A percentile compares a stretch with the other conserved stretches of the same genome.
Evolutionary conservation across 2,888 invertebrate species (phyloP).

Genomic region (Ecdyonurus torrentis): DNA sequence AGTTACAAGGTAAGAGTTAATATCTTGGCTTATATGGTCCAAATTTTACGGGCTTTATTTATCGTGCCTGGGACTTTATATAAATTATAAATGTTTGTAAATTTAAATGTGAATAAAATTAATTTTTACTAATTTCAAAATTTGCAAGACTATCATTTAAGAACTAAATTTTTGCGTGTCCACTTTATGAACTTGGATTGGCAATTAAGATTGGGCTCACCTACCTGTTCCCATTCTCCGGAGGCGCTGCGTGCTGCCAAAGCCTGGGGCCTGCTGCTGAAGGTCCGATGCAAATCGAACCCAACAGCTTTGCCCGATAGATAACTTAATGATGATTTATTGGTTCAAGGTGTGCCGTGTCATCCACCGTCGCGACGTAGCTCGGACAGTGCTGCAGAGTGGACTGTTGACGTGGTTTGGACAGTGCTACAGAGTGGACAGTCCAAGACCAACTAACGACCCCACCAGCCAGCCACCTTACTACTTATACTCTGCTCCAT

Average conservation of each 20-base stretch:
- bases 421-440: not conserved
- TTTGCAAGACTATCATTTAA: not conserved
- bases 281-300: constrained; percentile 1
- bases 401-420: not conserved
- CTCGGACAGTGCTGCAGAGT: not conserved
- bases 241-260: constrained; percentile 30
- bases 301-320: not conserved
- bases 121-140: too few species aligned
- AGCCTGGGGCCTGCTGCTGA: not conserved
- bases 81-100: too few species aligned
- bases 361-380: not conserved
- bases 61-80: too few species aligned
- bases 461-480: not conserved
- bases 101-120: too few species aligned
- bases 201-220: constrained; percentile 13
- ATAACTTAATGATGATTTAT: not conserved
- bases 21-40: too few species aligned
- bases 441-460: not conserved
- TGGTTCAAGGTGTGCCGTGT: not conserved
- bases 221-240: constrained; percentile 62
- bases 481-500: not conserved
- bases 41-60: too few species aligned
- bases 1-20: too few species aligned
- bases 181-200: not conserved
- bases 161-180: not conserved